Base-by-base conservation (phyloP, 2,888 invertebrate genomes). In the Sialis lutaria region DNA sequence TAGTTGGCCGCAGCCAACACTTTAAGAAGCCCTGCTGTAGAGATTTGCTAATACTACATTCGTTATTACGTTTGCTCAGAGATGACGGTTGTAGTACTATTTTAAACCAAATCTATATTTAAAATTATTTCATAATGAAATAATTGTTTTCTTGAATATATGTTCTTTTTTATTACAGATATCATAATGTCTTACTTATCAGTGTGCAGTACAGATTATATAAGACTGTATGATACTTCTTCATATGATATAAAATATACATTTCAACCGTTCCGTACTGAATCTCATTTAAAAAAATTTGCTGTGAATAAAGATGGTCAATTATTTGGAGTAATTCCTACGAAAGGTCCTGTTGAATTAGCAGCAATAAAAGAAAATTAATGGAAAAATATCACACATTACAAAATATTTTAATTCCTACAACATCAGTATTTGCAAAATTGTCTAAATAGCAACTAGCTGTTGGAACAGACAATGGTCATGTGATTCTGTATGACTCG, bases 151-250 rank as follows among this genome's bases (percentile, higher is more conserved):
- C 22, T 22, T 22, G 2, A 22, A 22, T 2, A 22, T 2, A 22
- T 22, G 22, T 6, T 4, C 5, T 41, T 41, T 41, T 22, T 12
- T 12, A 13, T 22, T 41, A 13, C 10, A 41, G 22, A n/a, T 30
- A 41, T 6, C 39, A 42, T 30, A 35, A 65, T 55, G 56, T 75
- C 75, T 75, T 72, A 69, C 61, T 65, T 77, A 52, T 70, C 73
- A 31, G 71, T 75, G 37, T 65, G 72, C 51, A 73, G 74, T 55
- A 70, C 22, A 22, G 4, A 70, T 41, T 69, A 70, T 41, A 62
- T 77, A 50, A 65, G 73, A 57, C 62, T 75, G 31, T 70, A 75
- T 55, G 71, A 72, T 51, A 67, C 65, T 50, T 70, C 67, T 55
- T 67, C 62, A 58, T 74, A 74, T 64, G 68, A 70, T 55, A 61